Evolutionary conservation across 2,888 invertebrate genomes (phyloP), one percentile per base, ranked within the genome.

Genomic region (Caenorhabditis virilis): DNA sequence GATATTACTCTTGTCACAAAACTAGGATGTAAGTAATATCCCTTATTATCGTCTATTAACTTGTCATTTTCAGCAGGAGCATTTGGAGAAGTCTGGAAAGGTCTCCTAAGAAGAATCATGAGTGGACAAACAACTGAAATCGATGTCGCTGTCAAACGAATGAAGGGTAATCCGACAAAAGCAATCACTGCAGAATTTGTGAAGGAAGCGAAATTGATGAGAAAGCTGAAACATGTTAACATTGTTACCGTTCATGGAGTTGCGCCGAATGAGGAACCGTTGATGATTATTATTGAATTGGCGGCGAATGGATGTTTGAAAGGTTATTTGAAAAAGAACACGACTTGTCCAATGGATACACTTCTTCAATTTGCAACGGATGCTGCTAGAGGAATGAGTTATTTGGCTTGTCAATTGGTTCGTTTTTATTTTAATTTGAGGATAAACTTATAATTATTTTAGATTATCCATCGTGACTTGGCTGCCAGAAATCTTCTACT

Each of bases 241-340:
- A 62, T 63, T 22, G 69, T 69, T 13, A 57, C 51, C 2, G 47
- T 65, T 18, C 59, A 33, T 22, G 75, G 75, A 6, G 65, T 75
- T 11, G 69, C 69, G 5, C 65, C 69, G 30, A 57, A 51, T 25
- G 62, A 62, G 45, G 69, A 69, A 45, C 69, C 69, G 15, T 27
- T 69, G 35, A 69, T 69, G 69, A 69, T 69, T 39, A 54, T 61
- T 13, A 46, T 69, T 33, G 69, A 69, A 43, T 50, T 69, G 20
- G 63, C 63, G 20, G 54, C 58, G 5, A 69, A 72, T 13, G 76
- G 76, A 16, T 65, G 65, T 18, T 50, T 73, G 11, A 62, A 72
- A 42, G 42, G 41, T 3, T 56, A 54, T 27, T 57, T 56, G 23
- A 38, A 56, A 22, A 60, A 54, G 22, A 46, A 51, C 33, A 23